Evolutionary conservation across 1,140 invertebrate genomes (phyloP).

Genomic region (Gonioctena quinquepunctata): DNA sequence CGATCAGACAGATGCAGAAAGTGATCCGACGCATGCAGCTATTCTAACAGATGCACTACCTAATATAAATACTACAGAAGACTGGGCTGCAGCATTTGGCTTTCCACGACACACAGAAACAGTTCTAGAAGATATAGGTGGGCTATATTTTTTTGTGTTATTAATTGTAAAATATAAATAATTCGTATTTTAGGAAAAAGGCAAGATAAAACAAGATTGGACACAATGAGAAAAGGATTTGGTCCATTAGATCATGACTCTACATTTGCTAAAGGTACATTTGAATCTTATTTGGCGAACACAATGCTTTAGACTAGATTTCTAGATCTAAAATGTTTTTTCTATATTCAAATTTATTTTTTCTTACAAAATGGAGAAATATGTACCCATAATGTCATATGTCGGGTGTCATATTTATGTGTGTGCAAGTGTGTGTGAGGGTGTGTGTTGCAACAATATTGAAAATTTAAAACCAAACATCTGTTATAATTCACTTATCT

Average conservation of each 20-base stretch:
- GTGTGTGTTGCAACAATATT: too few species aligned
- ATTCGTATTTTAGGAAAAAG: background rate
- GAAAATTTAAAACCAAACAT: too few species aligned
- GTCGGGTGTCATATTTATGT: too few species aligned
- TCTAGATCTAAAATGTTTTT: too few species aligned
- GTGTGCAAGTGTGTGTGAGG: too few species aligned
- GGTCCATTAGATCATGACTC: constrained; percentile 19
- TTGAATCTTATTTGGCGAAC: too few species aligned
- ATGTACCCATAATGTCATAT: too few species aligned
- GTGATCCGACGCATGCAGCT: background rate
- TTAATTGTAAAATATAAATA: background rate
- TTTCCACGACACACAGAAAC: constrained; percentile 45
- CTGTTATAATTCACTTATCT: too few species aligned
- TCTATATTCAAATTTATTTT: too few species aligned
- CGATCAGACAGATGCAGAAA: background rate
- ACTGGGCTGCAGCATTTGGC: constrained; percentile 54
- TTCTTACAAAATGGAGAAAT: too few species aligned
- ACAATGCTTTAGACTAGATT: too few species aligned
- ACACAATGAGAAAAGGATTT: constrained; percentile 28
- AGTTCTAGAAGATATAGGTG: constrained; percentile 33
- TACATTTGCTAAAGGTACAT: constrained; percentile 30
- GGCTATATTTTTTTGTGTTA: background rate
- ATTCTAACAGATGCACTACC: constrained; percentile 49
- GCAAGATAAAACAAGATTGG: constrained; percentile 16
- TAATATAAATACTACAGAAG: constrained; percentile 49